Evolutionary conservation across 2,797 vertebrate species (phyloP), one percentile per base, ranked within the genome.

Genomic region (Dermochelys coriacea): DNA sequence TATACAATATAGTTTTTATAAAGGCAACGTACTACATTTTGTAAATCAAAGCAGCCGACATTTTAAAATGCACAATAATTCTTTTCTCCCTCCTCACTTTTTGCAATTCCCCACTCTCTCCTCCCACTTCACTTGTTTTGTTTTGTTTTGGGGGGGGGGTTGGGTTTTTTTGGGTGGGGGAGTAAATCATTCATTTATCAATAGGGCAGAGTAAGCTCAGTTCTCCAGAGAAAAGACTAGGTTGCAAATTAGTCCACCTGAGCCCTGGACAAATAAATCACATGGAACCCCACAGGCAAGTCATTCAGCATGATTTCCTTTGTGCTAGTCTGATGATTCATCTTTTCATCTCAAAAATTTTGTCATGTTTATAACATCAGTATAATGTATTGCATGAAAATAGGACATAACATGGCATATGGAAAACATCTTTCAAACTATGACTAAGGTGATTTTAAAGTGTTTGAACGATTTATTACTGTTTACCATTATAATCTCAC

Each of bases 221-320:
- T 55, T 93, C 92, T 90, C 88, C 47, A 75, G 90, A 94, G 91
- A 88, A 83, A 0, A 74, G n/a, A 29, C 45, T n/a, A 27, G 52
- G 83, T 75, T 94, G 91, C 54, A 97, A 86, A 95, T 85, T 45
- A 90, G 83, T 92, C 91, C 84, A 94, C 61, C 86, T 92, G 90
- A 94, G 29, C 80, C 80, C 84, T 41, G 57, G 88, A 86, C 80
- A 94, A 93, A 71, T 59, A 74, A 1, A 90, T 5, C 37, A 86
- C 54, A 84, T 12, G 84, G 81, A 96, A 86, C 21, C 37, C 50
- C 83, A 85, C 10, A 91, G 41, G 81, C 54, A 94, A 89, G 80
- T 79, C 41, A 84, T 87, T 77, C 82, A 85, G 4, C 5, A 81
- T 80, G 15, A 82, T 74, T 86, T 83, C 68, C 89, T 78, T 88